phyloP scores from a whole-genome alignment of 2,113 vertebrate genomes.

The Thunnus thynnus region DNA sequence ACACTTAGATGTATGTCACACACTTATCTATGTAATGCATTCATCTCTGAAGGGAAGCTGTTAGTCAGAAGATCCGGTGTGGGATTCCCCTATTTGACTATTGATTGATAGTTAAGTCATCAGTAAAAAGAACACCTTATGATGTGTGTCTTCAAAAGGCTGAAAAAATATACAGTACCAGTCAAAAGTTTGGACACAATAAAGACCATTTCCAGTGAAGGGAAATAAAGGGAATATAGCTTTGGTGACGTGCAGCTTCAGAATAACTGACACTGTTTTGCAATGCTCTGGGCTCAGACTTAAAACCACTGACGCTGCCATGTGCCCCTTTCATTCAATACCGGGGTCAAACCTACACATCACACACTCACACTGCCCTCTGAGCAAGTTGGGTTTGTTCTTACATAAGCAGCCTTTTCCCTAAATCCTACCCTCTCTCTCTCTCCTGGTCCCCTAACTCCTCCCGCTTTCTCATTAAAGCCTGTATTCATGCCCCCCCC shows the following conservation, averaged over 20 bases:
- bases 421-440: conserved; percentile 53
- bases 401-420: conserved; percentile 71
- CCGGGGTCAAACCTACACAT: conserved; percentile 21
- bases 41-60: conserved; percentile 29
- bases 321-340: conserved; percentile 31
- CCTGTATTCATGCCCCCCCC: conserved; percentile 54
- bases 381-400: conserved; percentile 42
- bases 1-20: conserved; percentile 4
- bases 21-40: conserved; percentile 38
- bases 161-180: no score
- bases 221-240: background rate
- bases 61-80: background rate
- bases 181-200: no score
- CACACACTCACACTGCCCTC: conserved; percentile 26
- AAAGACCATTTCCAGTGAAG: background rate
- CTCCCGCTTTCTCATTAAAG: conserved; percentile 72
- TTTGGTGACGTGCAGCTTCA: background rate
- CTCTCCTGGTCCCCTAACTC: conserved; percentile 26
- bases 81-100: conserved; percentile 14
- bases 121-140: background rate
- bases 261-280: conserved; percentile 20
- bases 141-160: background rate
- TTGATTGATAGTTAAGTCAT: background rate
- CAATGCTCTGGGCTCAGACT: background rate
- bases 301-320: background rate